Percentiles rank a stretch among this genome's conserved stretches.
These are phyloP conservation scores for Coendou prehensilis DNA, from an alignment of 2,797 vertebrate genomes.

Conservation along the genomic window DNA sequence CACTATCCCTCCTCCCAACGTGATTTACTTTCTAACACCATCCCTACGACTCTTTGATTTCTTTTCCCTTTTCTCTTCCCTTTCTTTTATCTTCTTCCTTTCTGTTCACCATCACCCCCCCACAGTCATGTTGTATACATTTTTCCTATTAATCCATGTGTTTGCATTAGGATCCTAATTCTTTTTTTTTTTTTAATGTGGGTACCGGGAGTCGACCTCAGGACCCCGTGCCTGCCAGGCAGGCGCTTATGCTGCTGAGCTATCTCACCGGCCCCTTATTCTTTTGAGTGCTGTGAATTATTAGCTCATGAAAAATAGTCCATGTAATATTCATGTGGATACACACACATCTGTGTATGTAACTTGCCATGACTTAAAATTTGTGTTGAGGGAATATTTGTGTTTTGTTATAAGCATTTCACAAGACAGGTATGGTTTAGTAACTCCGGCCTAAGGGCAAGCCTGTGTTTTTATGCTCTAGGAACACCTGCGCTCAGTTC, in stretches of 20 bases:
- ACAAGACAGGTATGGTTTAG: background rate
- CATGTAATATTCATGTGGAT: background rate
- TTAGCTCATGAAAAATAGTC: background rate
- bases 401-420: background rate
- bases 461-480: background rate
- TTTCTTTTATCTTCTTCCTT: background rate
- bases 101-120: background rate
- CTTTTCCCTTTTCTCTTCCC: background rate
- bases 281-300: background rate
- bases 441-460: background rate
- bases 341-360: background rate
- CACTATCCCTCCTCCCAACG: background rate
- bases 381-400: background rate
- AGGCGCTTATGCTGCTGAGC: no score
- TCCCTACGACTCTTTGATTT: no score
- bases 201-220: no score
- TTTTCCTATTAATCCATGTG: background rate
- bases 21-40: no score
- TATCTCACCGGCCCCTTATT: background rate
- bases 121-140: fast-evolving
- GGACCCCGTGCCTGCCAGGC: no score
- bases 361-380: background rate
- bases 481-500: background rate
- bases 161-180: background rate
- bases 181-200: background rate